Conservation (phyloP, 2,888 invertebrate species). For the Gymnoscelis rufifasciata region DNA sequence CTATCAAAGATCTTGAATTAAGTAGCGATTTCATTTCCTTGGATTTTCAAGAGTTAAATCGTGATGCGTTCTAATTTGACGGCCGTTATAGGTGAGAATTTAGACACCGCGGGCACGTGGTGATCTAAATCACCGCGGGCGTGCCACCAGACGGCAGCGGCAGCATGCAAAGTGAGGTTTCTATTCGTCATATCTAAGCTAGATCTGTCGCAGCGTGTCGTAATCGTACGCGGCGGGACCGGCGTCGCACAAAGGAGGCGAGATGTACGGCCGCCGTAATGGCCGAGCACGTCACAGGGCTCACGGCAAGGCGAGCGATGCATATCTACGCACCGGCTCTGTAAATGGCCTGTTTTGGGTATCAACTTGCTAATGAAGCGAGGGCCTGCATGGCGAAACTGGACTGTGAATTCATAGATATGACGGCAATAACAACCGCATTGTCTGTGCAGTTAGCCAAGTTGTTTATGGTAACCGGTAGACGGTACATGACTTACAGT, state of each 20-base stretch:
- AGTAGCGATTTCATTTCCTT: conserved; percentile 31
- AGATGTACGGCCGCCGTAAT: conserved; percentile 71
- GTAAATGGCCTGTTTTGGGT: conserved; percentile 76
- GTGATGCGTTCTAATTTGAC: conserved; percentile 39
- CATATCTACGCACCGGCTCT: conserved; percentile 72
- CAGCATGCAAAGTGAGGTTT: conserved; percentile 73
- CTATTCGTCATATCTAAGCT: conserved; percentile 71
- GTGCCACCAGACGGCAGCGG: conserved; percentile 52
- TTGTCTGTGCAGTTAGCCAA: conserved; percentile 51
- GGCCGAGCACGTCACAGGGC: conserved; percentile 66
- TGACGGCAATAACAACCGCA: conserved; percentile 57
- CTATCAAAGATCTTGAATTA: conserved; percentile 62
- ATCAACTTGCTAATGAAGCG: conserved; percentile 76
- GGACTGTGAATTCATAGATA: conserved; percentile 65
- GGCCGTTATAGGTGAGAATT: conserved; percentile 49
- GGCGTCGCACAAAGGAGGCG: conserved; percentile 70
- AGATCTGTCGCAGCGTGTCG: conserved; percentile 73
- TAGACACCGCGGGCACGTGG: conserved; percentile 56
- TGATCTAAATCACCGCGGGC: conserved; percentile 57
- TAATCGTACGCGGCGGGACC: conserved; percentile 71
- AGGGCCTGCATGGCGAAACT: conserved; percentile 60
- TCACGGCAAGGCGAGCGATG: conserved; percentile 64
- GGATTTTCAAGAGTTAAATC: conserved; percentile 34
- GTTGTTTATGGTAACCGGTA: conserved; percentile 50
- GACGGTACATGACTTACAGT: conserved; percentile 31